Conservation (phyloP, 1,140 invertebrate genomes). For the Pogonus chalceus region DNA sequence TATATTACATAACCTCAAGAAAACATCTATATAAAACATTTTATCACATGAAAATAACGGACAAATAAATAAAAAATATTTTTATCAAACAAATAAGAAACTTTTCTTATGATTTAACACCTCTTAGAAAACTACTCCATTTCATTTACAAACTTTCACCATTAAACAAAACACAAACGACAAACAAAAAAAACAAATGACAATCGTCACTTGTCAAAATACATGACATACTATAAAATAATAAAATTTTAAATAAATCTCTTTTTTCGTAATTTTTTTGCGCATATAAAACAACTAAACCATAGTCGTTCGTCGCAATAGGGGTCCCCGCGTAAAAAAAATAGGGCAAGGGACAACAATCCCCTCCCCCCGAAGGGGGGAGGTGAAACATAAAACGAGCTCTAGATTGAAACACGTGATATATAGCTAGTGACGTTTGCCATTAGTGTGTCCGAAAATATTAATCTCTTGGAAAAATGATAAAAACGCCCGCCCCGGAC, state of each 20-base stretch:
- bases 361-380: conserved; percentile 6
- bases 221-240: not conserved
- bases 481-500: not conserved
- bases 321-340: not conserved
- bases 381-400: conserved; percentile 34
- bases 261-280: not conserved
- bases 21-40: conserved; percentile 6
- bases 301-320: not conserved
- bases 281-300: not conserved
- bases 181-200: not conserved
- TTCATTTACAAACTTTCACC: not conserved
- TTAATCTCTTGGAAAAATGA: conserved; percentile 34
- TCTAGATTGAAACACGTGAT: conserved; percentile 38
- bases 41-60: not conserved
- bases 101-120: conserved; percentile 1
- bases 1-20: too few species aligned
- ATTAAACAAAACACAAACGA: not conserved
- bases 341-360: not conserved
- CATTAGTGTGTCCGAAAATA: conserved; percentile 39
- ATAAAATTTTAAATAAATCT: not conserved
- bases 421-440: conserved; percentile 35
- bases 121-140: not conserved
- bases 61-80: conserved; percentile 1
- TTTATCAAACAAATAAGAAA: not conserved
- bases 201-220: not conserved